A percentile compares a stretch with the other conserved stretches of the same genome.
These are phyloP conservation scores for Ispidina lecontei DNA, from an alignment of 2,797 vertebrate genomes.

Conservation along the genomic window DNA sequence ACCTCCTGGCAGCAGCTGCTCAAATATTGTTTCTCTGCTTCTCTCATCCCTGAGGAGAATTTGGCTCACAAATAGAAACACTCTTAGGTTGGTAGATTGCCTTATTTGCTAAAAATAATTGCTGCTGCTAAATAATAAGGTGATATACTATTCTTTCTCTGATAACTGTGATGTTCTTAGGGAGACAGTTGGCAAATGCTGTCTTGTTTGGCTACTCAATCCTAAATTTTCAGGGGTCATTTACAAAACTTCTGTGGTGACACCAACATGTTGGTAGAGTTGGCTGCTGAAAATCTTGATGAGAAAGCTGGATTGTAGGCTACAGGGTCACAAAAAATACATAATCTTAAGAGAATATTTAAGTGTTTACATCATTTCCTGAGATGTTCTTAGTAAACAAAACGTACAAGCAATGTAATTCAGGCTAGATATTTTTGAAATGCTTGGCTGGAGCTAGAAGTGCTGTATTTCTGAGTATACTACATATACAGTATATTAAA, in stretches of 20 bases:
- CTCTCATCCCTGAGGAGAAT: neutral
- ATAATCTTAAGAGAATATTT: neutral
- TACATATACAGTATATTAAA: neutral
- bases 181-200: neutral
- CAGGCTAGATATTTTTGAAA: neutral
- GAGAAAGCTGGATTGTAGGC: neutral
- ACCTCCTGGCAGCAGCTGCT: conserved; percentile 27
- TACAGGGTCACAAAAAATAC: neutral
- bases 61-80: neutral
- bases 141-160: neutral
- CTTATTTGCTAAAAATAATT: neutral
- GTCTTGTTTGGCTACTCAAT: neutral
- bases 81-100: neutral
- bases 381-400: neutral
- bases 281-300: neutral
- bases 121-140: neutral
- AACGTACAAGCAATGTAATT: neutral
- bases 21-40: conserved; percentile 36
- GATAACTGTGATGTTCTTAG: neutral
- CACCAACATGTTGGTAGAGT: neutral
- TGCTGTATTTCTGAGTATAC: neutral
- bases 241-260: neutral
- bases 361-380: neutral
- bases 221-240: neutral
- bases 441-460: neutral